Evolutionary conservation across 2,113 vertebrate species (phyloP), one percentile per base, ranked within the genome.

Genomic region (Chaenocephalus aceratus): DNA sequence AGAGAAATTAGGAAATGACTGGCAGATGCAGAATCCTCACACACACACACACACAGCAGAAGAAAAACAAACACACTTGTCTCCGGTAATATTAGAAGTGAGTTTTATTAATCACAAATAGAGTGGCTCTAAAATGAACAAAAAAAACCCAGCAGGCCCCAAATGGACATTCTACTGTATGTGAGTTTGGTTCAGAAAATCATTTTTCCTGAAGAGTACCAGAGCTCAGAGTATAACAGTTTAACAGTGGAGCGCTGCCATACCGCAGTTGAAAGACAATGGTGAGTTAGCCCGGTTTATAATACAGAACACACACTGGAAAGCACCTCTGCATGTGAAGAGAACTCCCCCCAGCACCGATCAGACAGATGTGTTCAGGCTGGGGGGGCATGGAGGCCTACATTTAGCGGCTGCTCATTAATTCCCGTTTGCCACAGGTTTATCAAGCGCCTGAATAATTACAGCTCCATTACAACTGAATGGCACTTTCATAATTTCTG

Each of bases 101-200:
- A 94, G 91, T 92, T 95, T 94, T 95, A 95, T 95, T 95, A 88
- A 94, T 93, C 90, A 94, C 91, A 94, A 93, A 92, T 88, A 89
- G 88, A 94, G 89, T 90, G 89, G 77, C 86, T 93, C 85, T 90
- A 91, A 90, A 91, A 90, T 84, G 86, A 88, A 92, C 83, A 91
- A 82, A 85, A 83, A 80, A 54, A 80, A 78, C 53, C 80, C 75
- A 87, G 81, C 84, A 76, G 79, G 60, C 82, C 78, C 86, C 83
- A 72, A 52, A 76, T 34, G 75, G 82, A 90, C 81, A 74, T 91
- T 84, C 83, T 87, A 75, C 86, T 84, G 72, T 67, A 2, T 69
- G 74, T 63, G 70, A 80, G 88, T 87, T 87, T 76, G 62, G 76
- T 75, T 88, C 74, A 86, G 71, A 73, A 71, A 79, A 75, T 84